Evolutionary conservation across 2,113 vertebrate species (phyloP), one percentile per base, ranked within the genome.

Genomic region (Rhabdomys dilectus): DNA sequence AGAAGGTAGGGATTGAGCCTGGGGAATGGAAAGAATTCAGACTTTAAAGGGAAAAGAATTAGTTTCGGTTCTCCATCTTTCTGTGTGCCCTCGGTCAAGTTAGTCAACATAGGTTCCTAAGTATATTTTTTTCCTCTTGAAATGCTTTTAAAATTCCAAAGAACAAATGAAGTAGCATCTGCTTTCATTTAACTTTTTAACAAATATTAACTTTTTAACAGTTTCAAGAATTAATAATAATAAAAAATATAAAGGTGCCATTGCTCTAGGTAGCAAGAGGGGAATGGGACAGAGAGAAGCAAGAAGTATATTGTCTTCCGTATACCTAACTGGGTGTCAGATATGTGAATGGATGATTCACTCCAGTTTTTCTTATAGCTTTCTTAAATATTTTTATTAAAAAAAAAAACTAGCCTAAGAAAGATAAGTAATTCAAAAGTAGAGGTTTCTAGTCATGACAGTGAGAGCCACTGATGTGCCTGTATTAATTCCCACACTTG

Each of bases 91-190:
- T 84, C 80, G 86, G 93, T 78, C 68, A 75, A 95, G 45, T 62
- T 85, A 81, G 42, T 97, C 89, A 89, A 94, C 36, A 66, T 86
- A 73, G 86, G 89, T 92, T 53, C 72, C 62, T 91, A 80, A 95
- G 75, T 87, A 42, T 93, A 64, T 78, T 94, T 92, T 94, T 86
- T 93, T 89, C 58, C 48, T 81, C 95, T 13, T 68, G 93, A 96
- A 96, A 94, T 88, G 84, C 36, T 60, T 95, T 42, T 24, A 68
- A 91, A 93, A 29, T 72, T 91, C 94, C n/a, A 88, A 82, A 94
- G 42, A 91, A 9, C 66, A 88, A 96, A 94, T 95, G 60, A 94
- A 91, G 56, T 77, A 78, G 87, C 31, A 78, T 12, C 70, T 91
- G 53, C 68, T 90, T 96, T 76, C 48, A 86, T 22, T 48, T 66